Evolutionary conservation across 1,140 invertebrate species (phyloP).

Genomic region (Drosophila pseudoobscura): DNA sequence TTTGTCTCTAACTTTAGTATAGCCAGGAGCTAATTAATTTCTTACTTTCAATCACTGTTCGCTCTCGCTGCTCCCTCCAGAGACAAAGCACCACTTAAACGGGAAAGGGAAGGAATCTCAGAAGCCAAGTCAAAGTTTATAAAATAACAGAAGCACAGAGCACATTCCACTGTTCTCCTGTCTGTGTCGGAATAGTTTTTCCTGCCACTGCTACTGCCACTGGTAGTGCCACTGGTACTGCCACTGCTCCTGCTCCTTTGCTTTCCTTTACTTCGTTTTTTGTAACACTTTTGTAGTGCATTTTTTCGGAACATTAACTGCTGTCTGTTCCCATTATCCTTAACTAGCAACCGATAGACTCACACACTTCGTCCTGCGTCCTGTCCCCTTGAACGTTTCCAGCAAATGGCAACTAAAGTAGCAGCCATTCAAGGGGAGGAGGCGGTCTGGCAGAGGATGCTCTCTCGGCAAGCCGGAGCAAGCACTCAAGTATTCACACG

Average conservation of each 20-base stretch:
- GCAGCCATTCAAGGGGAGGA: constrained; percentile 29
- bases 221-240: neutral
- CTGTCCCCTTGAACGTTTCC: constrained; percentile 11
- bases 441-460: neutral
- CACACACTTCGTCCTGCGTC: constrained; percentile 25
- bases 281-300: constrained; percentile 66
- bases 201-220: neutral
- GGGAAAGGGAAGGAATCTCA: constrained; percentile 23
- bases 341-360: constrained; percentile 70
- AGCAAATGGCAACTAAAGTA: constrained; percentile 63
- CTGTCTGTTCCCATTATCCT: constrained; percentile 71
- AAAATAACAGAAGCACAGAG: constrained; percentile 31
- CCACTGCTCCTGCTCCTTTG: neutral
- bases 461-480: neutral
- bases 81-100: constrained; percentile 41
- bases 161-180: constrained; percentile 5
- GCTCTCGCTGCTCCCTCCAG: neutral
- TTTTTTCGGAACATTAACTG: constrained; percentile 74
- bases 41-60: constrained; percentile 45
- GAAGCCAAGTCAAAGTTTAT: constrained; percentile 38
- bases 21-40: constrained; percentile 56
- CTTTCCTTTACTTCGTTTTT: constrained; percentile 19
- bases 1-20: neutral
- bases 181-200: constrained; percentile 30
- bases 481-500: constrained; percentile 35